These are phyloP conservation scores for Conus canariensis DNA, from an alignment of 2,888 invertebrate genomes.

Conservation along the genomic window DNA sequence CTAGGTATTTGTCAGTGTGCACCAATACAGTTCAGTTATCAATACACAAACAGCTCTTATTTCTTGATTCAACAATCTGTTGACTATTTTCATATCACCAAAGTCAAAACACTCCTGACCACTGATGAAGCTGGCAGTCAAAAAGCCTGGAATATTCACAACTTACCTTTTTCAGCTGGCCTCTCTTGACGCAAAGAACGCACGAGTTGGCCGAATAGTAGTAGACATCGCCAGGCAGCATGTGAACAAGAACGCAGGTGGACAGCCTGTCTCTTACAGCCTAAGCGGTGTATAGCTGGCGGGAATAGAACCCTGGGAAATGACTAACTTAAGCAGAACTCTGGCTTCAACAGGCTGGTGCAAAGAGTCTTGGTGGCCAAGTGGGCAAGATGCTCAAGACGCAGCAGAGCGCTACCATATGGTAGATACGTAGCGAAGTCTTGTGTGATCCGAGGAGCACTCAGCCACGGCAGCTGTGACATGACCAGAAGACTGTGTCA, in stretches of 20 bases:
- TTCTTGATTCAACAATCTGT: too few relatives aligned
- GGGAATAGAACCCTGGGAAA: conserved; percentile 29
- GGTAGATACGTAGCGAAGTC: conserved; percentile 32
- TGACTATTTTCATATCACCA: too few relatives aligned
- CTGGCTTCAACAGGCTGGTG: conserved; percentile 25
- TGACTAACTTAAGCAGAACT: not conserved
- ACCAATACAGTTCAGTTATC: too few relatives aligned
- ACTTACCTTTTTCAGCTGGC: conserved; percentile 51
- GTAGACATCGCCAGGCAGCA: conserved; percentile 76
- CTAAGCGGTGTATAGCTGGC: not conserved
- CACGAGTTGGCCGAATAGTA: conserved; percentile 76
- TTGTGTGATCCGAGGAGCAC: conserved; percentile 31
- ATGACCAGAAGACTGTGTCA: conserved; percentile 33
- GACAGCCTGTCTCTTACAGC: conserved; percentile 8
- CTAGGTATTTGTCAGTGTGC: too few relatives aligned
- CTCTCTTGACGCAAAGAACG: conserved; percentile 73
- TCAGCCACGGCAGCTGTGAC: conserved; percentile 34
- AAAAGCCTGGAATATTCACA: not conserved
- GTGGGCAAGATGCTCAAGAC: conserved; percentile 20
- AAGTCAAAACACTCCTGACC: too few relatives aligned
- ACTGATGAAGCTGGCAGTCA: not conserved
- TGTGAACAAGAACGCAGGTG: conserved; percentile 49
- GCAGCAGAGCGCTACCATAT: conserved; percentile 40
- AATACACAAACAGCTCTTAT: too few relatives aligned
- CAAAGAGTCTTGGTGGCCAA: conserved; percentile 20